Evolutionary conservation across 2,888 invertebrate species (phyloP).

Genomic region (Sphaeridia pumilis): DNA sequence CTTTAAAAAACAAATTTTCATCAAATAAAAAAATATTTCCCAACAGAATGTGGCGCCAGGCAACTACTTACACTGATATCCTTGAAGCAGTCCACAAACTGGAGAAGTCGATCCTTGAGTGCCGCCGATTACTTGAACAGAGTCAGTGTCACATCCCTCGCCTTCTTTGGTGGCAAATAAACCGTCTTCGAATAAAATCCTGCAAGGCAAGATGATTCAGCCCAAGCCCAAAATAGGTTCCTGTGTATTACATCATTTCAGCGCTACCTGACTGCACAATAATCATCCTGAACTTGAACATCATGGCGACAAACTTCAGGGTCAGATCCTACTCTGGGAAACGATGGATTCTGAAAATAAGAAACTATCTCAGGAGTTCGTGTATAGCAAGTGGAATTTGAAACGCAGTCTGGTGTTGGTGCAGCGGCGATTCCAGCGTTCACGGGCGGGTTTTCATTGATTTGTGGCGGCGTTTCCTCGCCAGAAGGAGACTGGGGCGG

Average conservation of each 20-base stretch:
- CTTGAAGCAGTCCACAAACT: conserved; percentile 29
- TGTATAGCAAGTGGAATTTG: conserved; percentile 8
- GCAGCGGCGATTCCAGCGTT: not conserved
- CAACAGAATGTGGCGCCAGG: not conserved
- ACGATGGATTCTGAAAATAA: conserved; percentile 26
- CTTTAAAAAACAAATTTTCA: conserved; percentile 9
- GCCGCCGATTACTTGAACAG: conserved; percentile 25
- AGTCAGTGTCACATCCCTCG: conserved; percentile 27
- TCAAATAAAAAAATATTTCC: not conserved
- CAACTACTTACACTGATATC: conserved; percentile 32
- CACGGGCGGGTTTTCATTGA: not conserved
- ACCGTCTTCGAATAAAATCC: conserved; percentile 27
- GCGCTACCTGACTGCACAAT: conserved; percentile 26
- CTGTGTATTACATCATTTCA: not conserved
- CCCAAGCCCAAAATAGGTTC: too few species aligned
- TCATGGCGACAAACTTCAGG: conserved; percentile 23
- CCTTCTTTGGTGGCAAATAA: conserved; percentile 20
- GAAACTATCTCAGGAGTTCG: conserved; percentile 17
- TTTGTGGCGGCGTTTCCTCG: not conserved
- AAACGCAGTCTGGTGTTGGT: not conserved
- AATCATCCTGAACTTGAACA: conserved; percentile 22
- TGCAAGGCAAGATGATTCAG: too few species aligned
- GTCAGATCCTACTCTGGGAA: conserved; percentile 24
- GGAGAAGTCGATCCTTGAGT: conserved; percentile 24
- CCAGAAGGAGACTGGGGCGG: too few species aligned